Percentiles rank a stretch among this genome's conserved stretches.
These are phyloP conservation scores for Muntiacus muntjak DNA, from an alignment of 2,113 vertebrate genomes.

Conservation along the genomic window DNA sequence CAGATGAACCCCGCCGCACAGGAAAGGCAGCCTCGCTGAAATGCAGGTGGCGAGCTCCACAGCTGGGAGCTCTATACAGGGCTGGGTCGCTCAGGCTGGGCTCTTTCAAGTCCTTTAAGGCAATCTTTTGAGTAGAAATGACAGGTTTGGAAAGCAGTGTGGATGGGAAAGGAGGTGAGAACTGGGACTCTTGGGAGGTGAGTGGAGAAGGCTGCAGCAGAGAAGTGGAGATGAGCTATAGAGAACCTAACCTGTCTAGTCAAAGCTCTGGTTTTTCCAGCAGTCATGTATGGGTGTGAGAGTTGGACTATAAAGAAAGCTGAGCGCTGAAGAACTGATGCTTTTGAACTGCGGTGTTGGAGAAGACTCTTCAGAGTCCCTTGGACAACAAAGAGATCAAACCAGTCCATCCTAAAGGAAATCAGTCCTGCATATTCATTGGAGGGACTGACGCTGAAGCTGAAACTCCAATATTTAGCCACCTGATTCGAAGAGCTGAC, in stretches of 20 bases:
- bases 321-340: neutral
- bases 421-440: neutral
- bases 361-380: neutral
- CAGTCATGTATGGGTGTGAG: neutral
- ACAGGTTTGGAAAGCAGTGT: neutral
- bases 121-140: neutral
- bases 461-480: neutral
- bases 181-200: fast-evolving
- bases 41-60: too few relatives aligned
- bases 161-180: neutral
- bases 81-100: too few relatives aligned
- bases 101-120: neutral
- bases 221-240: neutral
- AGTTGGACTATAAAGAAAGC: neutral
- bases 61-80: neutral
- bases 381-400: neutral
- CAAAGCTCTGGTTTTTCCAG: neutral
- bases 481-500: neutral
- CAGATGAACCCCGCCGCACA: too few relatives aligned
- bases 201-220: neutral
- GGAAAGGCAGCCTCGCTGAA: neutral
- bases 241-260: neutral
- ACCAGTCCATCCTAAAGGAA: neutral
- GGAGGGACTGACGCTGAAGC: neutral
- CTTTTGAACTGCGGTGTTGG: neutral